Conservation (phyloP, 2,797 vertebrate genomes). For the Molossus alvarezi region DNA sequence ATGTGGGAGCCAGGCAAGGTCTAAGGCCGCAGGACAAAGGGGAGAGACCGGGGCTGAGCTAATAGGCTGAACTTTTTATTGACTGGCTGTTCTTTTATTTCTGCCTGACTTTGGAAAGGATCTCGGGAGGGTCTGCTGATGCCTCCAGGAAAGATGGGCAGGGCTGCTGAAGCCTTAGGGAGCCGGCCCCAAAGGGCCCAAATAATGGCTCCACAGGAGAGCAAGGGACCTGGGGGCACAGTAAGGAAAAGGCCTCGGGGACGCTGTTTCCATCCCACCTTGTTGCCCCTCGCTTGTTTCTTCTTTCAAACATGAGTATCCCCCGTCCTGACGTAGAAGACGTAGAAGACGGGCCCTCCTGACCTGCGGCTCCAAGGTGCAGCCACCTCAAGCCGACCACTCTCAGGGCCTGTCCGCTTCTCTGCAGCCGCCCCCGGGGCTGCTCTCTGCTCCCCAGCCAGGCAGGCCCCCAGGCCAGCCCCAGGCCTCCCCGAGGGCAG, state of each 20-base stretch:
- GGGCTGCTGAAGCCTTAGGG: not conserved
- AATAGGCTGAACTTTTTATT: not conserved
- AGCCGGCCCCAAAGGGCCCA: not conserved
- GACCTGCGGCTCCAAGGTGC: not conserved
- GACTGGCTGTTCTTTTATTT: not conserved
- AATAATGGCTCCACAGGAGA: not conserved
- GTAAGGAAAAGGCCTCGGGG: not conserved
- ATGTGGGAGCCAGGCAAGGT: not conserved
- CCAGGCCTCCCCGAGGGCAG: not conserved
- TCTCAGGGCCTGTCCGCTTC: not conserved
- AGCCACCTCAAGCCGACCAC: not conserved
- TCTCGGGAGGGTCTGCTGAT: not conserved
- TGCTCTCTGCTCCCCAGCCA: not conserved
- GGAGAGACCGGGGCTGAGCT: not conserved
- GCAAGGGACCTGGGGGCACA: fast-evolving
- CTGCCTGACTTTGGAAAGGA: not conserved
- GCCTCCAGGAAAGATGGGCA: not conserved
- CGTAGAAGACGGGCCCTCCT: not conserved
- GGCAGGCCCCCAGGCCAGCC: not conserved
- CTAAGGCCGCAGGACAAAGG: not conserved
- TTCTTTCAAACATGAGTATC: not conserved
- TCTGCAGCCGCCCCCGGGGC: not conserved
- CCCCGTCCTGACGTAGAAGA: not conserved
- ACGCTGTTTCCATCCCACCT: not conserved
- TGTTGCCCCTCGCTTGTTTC: not conserved